A percentile compares a stretch with the other conserved stretches of the same genome.
These are phyloP conservation scores for Callipepla californica DNA, from an alignment of 2,113 vertebrate genomes.

Conservation along the genomic window DNA sequence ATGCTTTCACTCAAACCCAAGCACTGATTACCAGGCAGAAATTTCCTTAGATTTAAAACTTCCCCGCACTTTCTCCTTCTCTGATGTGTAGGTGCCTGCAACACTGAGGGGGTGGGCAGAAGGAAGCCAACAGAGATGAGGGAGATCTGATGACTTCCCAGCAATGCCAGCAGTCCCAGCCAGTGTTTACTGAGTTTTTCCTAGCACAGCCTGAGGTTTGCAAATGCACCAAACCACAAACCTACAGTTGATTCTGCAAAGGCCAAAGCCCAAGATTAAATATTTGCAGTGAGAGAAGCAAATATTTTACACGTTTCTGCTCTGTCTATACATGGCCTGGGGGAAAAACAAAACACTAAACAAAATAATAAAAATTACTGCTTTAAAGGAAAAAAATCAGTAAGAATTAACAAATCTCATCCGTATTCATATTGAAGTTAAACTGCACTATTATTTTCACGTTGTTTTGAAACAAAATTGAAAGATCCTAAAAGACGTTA, in stretches of 20 bases:
- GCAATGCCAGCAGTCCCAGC: not conserved
- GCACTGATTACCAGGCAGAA: accelerated
- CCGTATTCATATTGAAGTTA: not conserved
- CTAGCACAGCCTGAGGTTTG: not conserved
- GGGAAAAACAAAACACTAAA: not conserved
- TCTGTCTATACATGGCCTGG: not conserved
- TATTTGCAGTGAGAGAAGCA: slow-evolving; percentile 19
- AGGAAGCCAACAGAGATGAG: not conserved
- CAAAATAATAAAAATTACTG: not conserved
- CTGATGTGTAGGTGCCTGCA: not conserved
- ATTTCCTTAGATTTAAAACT: not conserved
- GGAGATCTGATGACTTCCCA: not conserved
- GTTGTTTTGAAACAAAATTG: not conserved
- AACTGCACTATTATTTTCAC: not conserved
- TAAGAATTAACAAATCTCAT: not conserved
- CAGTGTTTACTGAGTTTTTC: slow-evolving; percentile 4
- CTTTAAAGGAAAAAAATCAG: slow-evolving; percentile 8
- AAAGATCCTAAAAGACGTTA: not conserved
- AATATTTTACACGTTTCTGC: not conserved
- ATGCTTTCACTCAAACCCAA: not conserved
- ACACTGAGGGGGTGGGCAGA: not conserved
- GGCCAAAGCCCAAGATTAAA: not conserved
- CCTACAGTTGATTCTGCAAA: slow-evolving; percentile 13
- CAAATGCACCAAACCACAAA: slow-evolving; percentile 23
- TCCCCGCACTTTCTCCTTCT: not conserved